These are phyloP conservation scores for Halocynthia aurantium DNA, from an alignment of 23 tunicate genomes.

Conservation along the genomic window DNA sequence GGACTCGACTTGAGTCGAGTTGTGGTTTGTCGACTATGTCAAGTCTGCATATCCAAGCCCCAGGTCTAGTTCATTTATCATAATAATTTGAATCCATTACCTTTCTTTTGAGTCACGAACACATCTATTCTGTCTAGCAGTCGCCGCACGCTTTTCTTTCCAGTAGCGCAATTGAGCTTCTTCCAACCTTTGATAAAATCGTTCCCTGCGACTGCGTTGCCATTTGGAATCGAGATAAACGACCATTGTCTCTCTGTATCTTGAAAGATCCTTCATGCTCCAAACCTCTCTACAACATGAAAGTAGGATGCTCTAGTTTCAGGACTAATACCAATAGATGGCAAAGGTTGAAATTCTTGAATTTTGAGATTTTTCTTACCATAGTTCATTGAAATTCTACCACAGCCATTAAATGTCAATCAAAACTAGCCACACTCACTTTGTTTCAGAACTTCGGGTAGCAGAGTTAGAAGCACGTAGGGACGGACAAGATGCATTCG, in stretches of 20 bases:
- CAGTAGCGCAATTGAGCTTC: conserved; percentile 21
- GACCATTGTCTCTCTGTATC: conserved; percentile 27
- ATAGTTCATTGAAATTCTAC: too few species aligned
- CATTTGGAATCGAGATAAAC: conserved; percentile 48
- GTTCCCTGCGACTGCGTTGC: conserved; percentile 42
- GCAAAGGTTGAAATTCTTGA: too few species aligned
- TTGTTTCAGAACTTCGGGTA: too few species aligned
- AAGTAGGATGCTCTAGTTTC: too few species aligned
- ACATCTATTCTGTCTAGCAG: neutral
- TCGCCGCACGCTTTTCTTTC: neutral
- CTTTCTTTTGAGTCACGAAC: conserved; percentile 11
- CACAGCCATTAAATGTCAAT: too few species aligned
- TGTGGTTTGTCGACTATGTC: neutral
- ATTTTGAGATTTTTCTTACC: too few species aligned
- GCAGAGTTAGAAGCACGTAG: too few species aligned
- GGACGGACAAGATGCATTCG: too few species aligned
- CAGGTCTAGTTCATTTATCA: too few species aligned
- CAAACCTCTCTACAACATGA: too few species aligned
- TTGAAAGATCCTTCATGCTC: conserved; percentile 8
- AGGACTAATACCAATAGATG: too few species aligned
- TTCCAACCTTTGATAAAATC: conserved; percentile 38
- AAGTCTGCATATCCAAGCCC: neutral
- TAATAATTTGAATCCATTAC: neutral
- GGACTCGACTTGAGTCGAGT: neutral
- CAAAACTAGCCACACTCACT: too few species aligned